A percentile compares a stretch with the other conserved stretches of the same genome.
Conservation (phyloP, 2,888 invertebrate species). For the Hirtodrosophila alboralis region DNA sequence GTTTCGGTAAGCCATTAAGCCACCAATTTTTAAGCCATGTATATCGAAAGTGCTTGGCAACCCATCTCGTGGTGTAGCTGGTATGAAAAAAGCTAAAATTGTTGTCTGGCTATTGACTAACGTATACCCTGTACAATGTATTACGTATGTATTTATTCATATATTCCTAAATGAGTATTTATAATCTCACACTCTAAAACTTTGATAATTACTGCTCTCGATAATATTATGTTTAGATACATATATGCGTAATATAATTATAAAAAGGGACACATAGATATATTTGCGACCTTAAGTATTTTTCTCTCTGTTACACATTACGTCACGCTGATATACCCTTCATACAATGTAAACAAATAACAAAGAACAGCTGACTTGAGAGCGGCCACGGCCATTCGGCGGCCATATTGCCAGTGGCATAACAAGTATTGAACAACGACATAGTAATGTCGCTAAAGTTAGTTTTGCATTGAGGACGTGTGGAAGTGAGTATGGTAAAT, state of each 20-base stretch:
- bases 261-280: too few species aligned
- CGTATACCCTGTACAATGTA: constrained; percentile 32
- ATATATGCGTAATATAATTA: too few species aligned
- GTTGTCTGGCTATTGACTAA: neutral
- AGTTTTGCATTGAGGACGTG: constrained; percentile 69
- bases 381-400: constrained; percentile 48
- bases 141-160: too few species aligned
- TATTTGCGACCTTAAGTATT: neutral
- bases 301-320: too few species aligned
- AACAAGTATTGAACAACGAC: constrained; percentile 20
- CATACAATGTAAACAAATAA: constrained; percentile 20
- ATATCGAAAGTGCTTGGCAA: constrained; percentile 57
- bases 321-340: constrained; percentile 12
- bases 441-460: constrained; percentile 9
- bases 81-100: neutral
- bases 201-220: too few species aligned
- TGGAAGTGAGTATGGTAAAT: constrained; percentile 57
- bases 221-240: too few species aligned
- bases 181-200: too few species aligned
- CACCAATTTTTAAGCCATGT: constrained; percentile 32
- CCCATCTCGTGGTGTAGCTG: constrained; percentile 51
- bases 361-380: constrained; percentile 79
- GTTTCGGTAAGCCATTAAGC: constrained; percentile 34
- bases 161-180: too few species aligned
- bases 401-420: constrained; percentile 59